Base-by-base conservation (phyloP, 2,888 invertebrate genomes). In the Eupeodes luniger region DNA sequence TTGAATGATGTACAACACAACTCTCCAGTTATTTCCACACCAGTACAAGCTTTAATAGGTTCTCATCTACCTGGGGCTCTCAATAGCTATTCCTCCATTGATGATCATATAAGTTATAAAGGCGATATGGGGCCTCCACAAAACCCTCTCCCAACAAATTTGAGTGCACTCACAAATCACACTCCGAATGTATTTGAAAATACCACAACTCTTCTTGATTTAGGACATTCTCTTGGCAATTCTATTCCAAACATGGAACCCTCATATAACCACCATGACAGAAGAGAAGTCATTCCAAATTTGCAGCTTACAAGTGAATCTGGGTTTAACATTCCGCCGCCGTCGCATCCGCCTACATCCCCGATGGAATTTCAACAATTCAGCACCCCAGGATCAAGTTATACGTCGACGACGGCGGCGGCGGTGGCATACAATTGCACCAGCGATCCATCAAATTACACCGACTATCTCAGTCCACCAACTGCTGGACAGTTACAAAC, bases 401-500 rank as follows among this genome's bases (percentile, higher is more conserved):
- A 66, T 51, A 27, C 27, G 27, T 3, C 27, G 27, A 27, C 27
- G 27, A 27, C 27, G 27, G 2, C 27, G 27, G 27, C 27, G 27
- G 27, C 27, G 27, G 27, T 2, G 34, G 70, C 51, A 10, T 36
- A 59, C 11, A 79, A 82, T 59, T 53, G 62, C 16, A 66, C 53
- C 5, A 86, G 27, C 11, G 51, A 47, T n/a, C 10, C 40, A 4
- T 19, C 81, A 14, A 69, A 36, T 16, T 74, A 57, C 12, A 19
- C 62, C 14, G 70, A 79, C n/a, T 83, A 66, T 80, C 80, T 84
- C 47, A 55, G 5, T 19, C 27, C 57, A 4, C 51, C 64, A 72
- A 80, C 87, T 80, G 84, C 80, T 59, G 83, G 66, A n/a, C 80
- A 87, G 49, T 80, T 80, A 47, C 80, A 83, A 11, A 62, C 64